Evolutionary conservation across 2,113 vertebrate genomes (phyloP), one percentile per base, ranked within the genome.

Genomic region (Ptychochromis oligacanthus): DNA sequence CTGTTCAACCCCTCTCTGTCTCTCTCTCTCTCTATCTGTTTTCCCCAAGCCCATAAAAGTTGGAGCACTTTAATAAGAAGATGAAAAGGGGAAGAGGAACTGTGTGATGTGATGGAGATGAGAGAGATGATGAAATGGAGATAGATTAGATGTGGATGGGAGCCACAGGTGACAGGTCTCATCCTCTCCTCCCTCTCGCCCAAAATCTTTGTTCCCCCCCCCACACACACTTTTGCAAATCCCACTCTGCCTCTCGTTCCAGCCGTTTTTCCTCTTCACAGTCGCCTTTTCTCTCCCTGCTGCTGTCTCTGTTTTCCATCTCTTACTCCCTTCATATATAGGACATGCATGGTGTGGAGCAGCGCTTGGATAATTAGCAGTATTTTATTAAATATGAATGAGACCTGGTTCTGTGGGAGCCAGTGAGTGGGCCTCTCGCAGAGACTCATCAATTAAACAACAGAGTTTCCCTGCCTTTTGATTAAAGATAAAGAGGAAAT

Each of bases 401-500:
- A 75, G 88, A 85, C 81, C 83, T 13, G 85, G 87, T 89, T 93
- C 91, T 91, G 90, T 84, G 90, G 89, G 92, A 93, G 91, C 92
- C 87, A 88, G 91, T 77, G 91, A 94, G 91, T 89, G 84, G 89
- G 91, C 89, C 87, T 88, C 91, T 92, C 49, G 6, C 80, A 85
- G 89, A 88, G 87, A 60, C 91, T 94, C 94, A 95, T 95, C 88
- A 92, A 95, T 95, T 93, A 95, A 95, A 95, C 95, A 95, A 93
- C 93, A 94, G 85, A 93, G 91, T 92, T 93, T 86, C 78, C 89
- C 81, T 84, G 88, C 86, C 95, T 95, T 95, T 95, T 95, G 95
- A 95, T 95, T 94, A 95, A 94, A 95, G 93, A 94, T 95, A 93
- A 94, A 94, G 93, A 93, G 89, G 93, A 94, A 95, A 93, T 92